A percentile compares a stretch with the other conserved stretches of the same genome.
Conservation (phyloP, 1,140 invertebrate genomes). For the Anastrepha obliqua region DNA sequence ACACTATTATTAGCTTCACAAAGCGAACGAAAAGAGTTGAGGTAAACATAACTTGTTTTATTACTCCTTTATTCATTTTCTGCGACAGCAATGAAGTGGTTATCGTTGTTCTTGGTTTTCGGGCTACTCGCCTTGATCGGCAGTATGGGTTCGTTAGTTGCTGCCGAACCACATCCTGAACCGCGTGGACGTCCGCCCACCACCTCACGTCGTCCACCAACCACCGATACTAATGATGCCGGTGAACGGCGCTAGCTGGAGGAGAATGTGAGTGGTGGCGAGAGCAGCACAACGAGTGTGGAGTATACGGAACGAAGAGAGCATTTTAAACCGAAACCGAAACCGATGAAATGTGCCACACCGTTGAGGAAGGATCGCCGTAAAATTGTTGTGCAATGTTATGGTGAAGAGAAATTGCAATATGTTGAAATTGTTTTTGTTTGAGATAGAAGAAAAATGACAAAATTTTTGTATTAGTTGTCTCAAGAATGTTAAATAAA, state of each 20-base stretch:
- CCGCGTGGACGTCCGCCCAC: constrained; percentile 69
- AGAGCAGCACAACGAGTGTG: background rate
- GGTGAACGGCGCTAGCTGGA: constrained; percentile 67
- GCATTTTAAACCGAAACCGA: constrained; percentile 17
- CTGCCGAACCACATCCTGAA: constrained; percentile 60
- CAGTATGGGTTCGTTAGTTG: constrained; percentile 62
- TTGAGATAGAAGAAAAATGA: background rate
- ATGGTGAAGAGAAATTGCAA: constrained; percentile 65
- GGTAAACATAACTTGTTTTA: background rate
- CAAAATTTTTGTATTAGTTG: background rate
- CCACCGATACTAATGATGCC: constrained; percentile 63
- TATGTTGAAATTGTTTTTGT: constrained; percentile 67
- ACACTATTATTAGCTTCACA: constrained; percentile 9
- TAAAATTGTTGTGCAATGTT: constrained; percentile 67
- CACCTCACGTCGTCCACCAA: constrained; percentile 62
- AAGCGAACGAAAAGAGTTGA: no score
- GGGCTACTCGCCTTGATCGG: constrained; percentile 66
- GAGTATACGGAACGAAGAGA: background rate
- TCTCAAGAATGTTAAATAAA: background rate
- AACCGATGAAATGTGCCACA: constrained; percentile 60
- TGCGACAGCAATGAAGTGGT: constrained; percentile 67
- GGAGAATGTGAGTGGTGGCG: background rate
- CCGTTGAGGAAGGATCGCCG: constrained; percentile 56
- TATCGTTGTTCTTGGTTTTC: constrained; percentile 66
- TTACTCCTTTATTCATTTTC: background rate